phyloP scores from a whole-genome alignment of 37 sponge, comb jelly and placozoan genomes.

The Geodia barretti region DNA sequence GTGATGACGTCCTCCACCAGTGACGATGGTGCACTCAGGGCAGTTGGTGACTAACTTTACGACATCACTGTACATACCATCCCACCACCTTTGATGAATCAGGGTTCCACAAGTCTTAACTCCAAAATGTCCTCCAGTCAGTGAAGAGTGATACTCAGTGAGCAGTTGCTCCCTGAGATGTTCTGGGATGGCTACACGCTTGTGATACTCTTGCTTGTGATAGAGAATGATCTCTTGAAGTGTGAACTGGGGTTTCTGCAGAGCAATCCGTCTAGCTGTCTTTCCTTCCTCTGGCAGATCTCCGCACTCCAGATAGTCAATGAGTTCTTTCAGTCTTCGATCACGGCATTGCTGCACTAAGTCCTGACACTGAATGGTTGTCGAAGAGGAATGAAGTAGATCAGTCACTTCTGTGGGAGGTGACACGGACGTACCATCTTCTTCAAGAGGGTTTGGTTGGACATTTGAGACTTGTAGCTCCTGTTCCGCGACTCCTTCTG shows the following conservation, averaged over 20 bases:
- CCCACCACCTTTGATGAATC: slow-evolving; percentile 51
- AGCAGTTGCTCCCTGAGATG: not conserved
- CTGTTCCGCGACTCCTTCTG: too few relatives aligned
- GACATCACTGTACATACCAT: slow-evolving; percentile 44
- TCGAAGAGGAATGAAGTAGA: too few relatives aligned
- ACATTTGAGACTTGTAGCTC: too few relatives aligned
- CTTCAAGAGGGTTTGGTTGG: too few relatives aligned
- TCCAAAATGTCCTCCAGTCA: not conserved
- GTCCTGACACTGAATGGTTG: too few relatives aligned
- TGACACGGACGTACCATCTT: too few relatives aligned
- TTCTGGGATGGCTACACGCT: not conserved
- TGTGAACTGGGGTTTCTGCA: not conserved
- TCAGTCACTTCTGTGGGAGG: too few relatives aligned
- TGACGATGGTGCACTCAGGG: slow-evolving; percentile 40
- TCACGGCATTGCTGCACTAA: not conserved
- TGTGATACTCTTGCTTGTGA: not conserved
- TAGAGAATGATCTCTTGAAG: not conserved
- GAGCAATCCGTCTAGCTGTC: not conserved
- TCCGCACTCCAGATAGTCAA: not conserved
- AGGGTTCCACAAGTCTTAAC: slow-evolving; percentile 14
- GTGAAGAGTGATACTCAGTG: not conserved
- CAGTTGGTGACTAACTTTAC: slow-evolving; percentile 6
- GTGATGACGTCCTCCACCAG: not conserved
- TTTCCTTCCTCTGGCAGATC: not conserved
- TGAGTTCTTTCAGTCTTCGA: not conserved